phyloP scores from a whole-genome alignment of 2,888 invertebrate species.

The Plebejus melissa region DNA sequence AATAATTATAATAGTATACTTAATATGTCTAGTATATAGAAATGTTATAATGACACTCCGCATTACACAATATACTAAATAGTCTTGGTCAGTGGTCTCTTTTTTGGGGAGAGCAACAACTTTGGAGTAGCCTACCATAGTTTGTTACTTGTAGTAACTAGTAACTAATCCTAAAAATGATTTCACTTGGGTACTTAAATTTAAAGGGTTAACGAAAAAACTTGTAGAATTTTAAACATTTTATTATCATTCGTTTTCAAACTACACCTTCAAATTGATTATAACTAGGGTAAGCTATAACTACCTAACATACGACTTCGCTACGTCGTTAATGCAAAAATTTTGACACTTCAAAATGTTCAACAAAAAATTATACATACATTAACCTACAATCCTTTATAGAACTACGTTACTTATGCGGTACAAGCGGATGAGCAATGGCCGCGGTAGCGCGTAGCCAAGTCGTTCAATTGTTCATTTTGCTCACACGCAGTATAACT shows the following conservation, averaged over 20 bases:
- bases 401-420: conserved; percentile 55
- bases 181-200: no score
- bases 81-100: no score
- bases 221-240: conserved; percentile 53
- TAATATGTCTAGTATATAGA: no score
- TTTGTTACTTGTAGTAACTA: no score
- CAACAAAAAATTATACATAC: conserved; percentile 53
- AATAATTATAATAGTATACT: no score
- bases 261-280: conserved; percentile 77
- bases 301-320: conserved; percentile 65
- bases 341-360: conserved; percentile 73
- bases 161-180: no score
- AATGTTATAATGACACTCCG: no score
- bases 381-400: conserved; percentile 62
- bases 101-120: no score
- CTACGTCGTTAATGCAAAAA: conserved; percentile 57
- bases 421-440: conserved; percentile 28
- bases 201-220: neutral
- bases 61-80: no score
- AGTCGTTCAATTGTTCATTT: conserved; percentile 15
- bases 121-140: no score
- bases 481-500: conserved; percentile 25
- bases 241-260: conserved; percentile 74
- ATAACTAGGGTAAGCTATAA: conserved; percentile 77
- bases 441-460: neutral